phyloP scores from a whole-genome alignment of 2,797 vertebrate species.

The Neopelma chrysocephalum region DNA sequence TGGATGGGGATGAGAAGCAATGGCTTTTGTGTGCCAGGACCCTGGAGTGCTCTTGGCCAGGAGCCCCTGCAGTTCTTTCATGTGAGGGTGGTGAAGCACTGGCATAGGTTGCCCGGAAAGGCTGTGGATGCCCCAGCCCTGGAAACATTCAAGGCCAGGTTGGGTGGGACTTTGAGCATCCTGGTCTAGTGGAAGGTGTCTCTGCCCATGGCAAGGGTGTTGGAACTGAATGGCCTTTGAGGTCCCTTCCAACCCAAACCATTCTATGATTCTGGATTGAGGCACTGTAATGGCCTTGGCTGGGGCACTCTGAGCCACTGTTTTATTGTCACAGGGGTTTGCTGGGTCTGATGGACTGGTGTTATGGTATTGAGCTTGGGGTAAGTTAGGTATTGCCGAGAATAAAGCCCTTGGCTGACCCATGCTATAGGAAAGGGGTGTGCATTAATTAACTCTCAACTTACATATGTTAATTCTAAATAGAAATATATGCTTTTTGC shows the following conservation, averaged over 20 bases:
- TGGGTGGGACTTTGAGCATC: neutral
- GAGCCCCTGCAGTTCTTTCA: neutral
- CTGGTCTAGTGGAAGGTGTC: neutral
- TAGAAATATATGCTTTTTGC: neutral
- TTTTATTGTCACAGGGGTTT: neutral
- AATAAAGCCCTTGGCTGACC: neutral
- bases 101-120: neutral
- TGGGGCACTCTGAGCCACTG: rapidly evolving
- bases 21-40: neutral
- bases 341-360: neutral
- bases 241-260: neutral
- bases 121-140: neutral
- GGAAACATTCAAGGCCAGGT: neutral
- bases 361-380: neutral
- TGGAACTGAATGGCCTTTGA: too few species aligned
- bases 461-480: neutral
- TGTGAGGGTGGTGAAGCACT: neutral
- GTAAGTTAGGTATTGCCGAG: neutral
- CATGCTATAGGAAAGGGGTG: neutral
- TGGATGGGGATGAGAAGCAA: neutral
- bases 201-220: neutral
- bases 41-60: neutral
- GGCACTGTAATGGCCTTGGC: rapidly evolving
- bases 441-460: neutral
- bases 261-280: neutral